Percentiles rank a stretch among this genome's conserved stretches.
These are phyloP conservation scores for Hyles euphorbiae DNA, from an alignment of 1,140 invertebrate species.

Conservation along the genomic window DNA sequence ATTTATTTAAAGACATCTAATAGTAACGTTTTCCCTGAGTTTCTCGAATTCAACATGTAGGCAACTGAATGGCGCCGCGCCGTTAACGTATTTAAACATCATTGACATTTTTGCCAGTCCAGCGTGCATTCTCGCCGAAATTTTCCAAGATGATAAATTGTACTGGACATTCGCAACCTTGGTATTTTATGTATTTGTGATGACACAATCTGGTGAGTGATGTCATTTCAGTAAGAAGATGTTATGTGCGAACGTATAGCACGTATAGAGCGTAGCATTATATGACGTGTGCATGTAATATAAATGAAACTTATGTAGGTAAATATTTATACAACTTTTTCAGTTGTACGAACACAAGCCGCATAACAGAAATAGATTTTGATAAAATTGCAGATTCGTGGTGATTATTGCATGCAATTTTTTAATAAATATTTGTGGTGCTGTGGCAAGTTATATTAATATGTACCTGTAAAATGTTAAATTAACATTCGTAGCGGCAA, in stretches of 20 bases:
- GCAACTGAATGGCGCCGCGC: too few species aligned
- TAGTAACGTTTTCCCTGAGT: too few species aligned
- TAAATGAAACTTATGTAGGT: neutral
- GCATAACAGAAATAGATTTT: too few species aligned
- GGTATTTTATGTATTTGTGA: constrained; percentile 23
- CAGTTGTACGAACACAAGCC: neutral
- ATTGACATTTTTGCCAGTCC: too few species aligned
- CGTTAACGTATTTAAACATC: too few species aligned
- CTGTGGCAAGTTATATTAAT: too few species aligned
- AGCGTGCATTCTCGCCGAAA: neutral
- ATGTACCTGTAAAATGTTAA: too few species aligned
- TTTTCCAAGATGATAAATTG: constrained; percentile 12
- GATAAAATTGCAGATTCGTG: too few species aligned
- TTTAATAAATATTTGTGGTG: too few species aligned
- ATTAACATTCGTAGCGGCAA: too few species aligned
- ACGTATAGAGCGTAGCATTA: neutral
- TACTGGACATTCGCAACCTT: constrained; percentile 14
- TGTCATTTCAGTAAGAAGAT: constrained; percentile 22
- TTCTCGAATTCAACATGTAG: too few species aligned
- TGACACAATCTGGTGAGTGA: constrained; percentile 29
- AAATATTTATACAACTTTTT: neutral
- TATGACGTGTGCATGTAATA: neutral
- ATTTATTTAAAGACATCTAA: constrained; percentile 12
- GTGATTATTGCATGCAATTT: too few species aligned
- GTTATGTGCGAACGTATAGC: neutral